Evolutionary conservation across 1,140 invertebrate genomes (phyloP), one percentile per base, ranked within the genome.

Genomic region (Popillia japonica): DNA sequence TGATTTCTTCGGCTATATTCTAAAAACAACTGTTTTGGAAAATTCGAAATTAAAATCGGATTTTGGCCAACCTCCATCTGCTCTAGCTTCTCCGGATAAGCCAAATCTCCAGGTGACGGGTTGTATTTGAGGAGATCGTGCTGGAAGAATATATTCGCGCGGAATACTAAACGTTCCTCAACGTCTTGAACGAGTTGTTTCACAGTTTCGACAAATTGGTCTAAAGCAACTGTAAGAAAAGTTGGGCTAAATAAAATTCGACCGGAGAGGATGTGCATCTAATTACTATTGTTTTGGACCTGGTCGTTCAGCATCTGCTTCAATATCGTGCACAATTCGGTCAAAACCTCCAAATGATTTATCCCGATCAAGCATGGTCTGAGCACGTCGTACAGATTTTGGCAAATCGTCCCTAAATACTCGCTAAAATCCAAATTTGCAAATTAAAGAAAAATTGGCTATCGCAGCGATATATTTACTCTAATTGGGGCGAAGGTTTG

Each of bases 311-410:
- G 88, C 92, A 99, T 97, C 89, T 99, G 98, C 72, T 93, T 92
- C 1, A 99, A 88, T 79, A 99, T 99, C 41, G 94, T 94, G 85
- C 98, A 99, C 22, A 99, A 92, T 87, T 99, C 98, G 0, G 98
- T 95, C 11, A 99, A 87, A 0, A 98, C 99, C 90, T 99, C 98
- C 82, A 99, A 89, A 88, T 99, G 98, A 86, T 98, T 97, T 73
- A 99, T 96, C 84, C 98, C 96, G 80, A 99, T 98, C 44, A 99
- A 95, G 76, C 96, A 92, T 0, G 99, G 98, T n/a, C 98, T 89
- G 76, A 99, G 87, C 0, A 92, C 93, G 85, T 99, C 98, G 85
- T 99, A 99, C 7, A 99, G 86, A 68, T 94, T 92, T 14, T 93
- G 94, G 85, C 97, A 99, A 0, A 99, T 86, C 0, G 91, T 91